These are phyloP conservation scores for Sardina pilchardus DNA, from an alignment of 2,113 vertebrate genomes.

Conservation along the genomic window DNA sequence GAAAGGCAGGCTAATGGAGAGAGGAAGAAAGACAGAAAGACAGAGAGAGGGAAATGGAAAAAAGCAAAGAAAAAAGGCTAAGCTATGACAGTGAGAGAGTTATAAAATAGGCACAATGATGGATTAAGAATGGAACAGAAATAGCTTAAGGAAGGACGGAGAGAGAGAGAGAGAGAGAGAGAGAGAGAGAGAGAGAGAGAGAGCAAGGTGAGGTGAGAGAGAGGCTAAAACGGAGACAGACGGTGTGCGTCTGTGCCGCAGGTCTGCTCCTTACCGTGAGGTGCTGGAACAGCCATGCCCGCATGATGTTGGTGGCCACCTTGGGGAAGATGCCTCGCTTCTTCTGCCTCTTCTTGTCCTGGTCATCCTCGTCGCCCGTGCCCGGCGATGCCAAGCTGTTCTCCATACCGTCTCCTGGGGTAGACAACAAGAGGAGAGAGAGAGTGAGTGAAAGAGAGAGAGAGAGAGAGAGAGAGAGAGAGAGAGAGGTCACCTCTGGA, in stretches of 20 bases:
- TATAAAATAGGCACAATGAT: not conserved
- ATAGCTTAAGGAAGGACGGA: not conserved
- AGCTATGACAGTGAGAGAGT: not conserved
- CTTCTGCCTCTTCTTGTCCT: conserved; percentile 74
- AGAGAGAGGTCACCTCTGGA: conserved; percentile 32
- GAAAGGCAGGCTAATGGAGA: not conserved
- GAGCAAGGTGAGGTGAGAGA: not conserved
- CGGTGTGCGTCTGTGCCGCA: not conserved
- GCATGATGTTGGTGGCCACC: conserved; percentile 86
- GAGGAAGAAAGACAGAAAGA: not conserved
- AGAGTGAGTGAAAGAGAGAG: not conserved
- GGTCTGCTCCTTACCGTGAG: conserved; percentile 83
- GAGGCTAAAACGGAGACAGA: not conserved
- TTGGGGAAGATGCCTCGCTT: conserved; percentile 75
- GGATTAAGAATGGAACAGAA: not conserved
- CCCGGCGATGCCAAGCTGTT: conserved; percentile 93
- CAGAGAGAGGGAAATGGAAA: not conserved
- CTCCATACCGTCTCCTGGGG: conserved; percentile 87
- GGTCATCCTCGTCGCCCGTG: conserved; percentile 82
- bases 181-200: not conserved
- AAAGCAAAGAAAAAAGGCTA: not conserved
- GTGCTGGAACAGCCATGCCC: conserved; percentile 97
- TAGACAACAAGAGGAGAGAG: conserved; percentile 49
- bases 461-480: conserved; percentile 19
- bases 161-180: not conserved